phyloP scores from a whole-genome alignment of 2,888 invertebrate genomes.

The Koerneria pararmatus region DNA sequence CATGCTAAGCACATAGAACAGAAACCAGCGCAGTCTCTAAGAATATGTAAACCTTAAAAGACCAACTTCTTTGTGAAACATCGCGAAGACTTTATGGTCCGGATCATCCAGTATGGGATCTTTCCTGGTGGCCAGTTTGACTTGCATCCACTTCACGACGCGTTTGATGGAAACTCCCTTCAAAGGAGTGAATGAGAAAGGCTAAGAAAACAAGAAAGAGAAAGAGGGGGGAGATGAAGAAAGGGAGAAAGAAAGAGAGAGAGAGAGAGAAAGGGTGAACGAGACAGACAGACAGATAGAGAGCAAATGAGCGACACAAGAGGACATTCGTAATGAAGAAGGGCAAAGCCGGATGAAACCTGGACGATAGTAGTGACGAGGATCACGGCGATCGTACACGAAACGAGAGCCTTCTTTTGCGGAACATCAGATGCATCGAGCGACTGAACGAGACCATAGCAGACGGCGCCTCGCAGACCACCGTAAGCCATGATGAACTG shows the following conservation, averaged over 20 bases:
- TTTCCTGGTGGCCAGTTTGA: conserved; percentile 66
- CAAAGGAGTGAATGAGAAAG: conserved; percentile 25
- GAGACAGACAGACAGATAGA: background rate
- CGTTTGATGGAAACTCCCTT: conserved; percentile 96
- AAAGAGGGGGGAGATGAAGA: no score
- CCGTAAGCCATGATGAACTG: conserved; percentile 89
- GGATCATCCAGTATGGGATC: conserved; percentile 31
- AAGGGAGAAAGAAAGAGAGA: no score
- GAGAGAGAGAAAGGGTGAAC: background rate
- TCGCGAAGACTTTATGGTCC: conserved; percentile 20
- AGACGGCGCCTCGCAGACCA: conserved; percentile 90
- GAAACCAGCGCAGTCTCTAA: no score
- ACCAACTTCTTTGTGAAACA: conserved; percentile 18
- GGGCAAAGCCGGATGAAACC: conserved; percentile 61
- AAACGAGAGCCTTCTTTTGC: conserved; percentile 88
- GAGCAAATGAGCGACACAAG: background rate
- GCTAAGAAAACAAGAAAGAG: background rate
- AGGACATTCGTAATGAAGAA: background rate
- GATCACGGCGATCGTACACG: conserved; percentile 92
- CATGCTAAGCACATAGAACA: no score
- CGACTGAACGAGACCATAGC: conserved; percentile 77
- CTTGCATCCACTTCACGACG: conserved; percentile 85
- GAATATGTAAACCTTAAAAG: background rate
- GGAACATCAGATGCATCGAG: conserved; percentile 64
- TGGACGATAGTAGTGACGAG: conserved; percentile 97